These are phyloP conservation scores for Umimayanthus chanpuru DNA, from an alignment of 92 coral and sea anemone species.

Conservation along the genomic window DNA sequence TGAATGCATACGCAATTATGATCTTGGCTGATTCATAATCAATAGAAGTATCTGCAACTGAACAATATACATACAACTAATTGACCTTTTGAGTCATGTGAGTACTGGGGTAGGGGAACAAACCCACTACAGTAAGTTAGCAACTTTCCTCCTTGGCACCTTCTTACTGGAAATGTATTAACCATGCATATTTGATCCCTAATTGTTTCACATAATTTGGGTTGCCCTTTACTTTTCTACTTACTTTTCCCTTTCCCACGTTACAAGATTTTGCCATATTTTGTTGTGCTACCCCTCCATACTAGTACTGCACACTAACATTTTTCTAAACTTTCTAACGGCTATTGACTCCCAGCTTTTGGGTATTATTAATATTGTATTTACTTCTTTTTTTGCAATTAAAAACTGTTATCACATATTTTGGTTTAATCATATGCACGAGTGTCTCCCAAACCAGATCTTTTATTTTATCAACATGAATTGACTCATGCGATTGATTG, in stretches of 20 bases:
- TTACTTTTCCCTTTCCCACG: not conserved
- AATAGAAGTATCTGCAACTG: slow-evolving; percentile 4
- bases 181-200: not conserved
- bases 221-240: not conserved
- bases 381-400: not conserved
- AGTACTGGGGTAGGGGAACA: too few relatives aligned
- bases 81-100: not conserved
- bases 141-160: not conserved
- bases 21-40: not conserved
- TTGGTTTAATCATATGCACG: too few relatives aligned
- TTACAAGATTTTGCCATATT: not conserved
- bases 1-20: not conserved
- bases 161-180: slow-evolving; percentile 5
- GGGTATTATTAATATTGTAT: not conserved
- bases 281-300: not conserved
- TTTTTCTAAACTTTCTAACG: not conserved
- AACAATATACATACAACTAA: not conserved
- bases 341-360: not conserved
- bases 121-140: too few relatives aligned
- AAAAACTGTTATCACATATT: too few relatives aligned
- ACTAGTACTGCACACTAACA: not conserved
- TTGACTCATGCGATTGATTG: not conserved
- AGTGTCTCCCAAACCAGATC: not conserved
- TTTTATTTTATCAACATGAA: not conserved
- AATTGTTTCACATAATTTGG: not conserved